Evolutionary conservation across 2,113 vertebrate genomes (phyloP).

Genomic region (Lipophrys pholis): DNA sequence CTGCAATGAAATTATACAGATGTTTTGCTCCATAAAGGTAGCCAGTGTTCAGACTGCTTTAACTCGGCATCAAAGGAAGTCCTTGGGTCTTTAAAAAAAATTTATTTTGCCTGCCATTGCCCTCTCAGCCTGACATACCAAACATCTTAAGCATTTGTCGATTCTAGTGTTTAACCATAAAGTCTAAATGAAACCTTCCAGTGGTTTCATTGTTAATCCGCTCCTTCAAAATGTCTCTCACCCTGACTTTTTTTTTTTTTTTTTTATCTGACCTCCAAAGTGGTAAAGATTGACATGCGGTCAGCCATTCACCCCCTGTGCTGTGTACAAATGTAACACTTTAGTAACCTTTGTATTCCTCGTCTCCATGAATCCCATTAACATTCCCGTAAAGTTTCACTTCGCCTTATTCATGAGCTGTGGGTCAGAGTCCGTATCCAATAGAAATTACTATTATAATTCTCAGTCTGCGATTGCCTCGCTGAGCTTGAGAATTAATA

Average conservation of each 20-base stretch:
- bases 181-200: neutral
- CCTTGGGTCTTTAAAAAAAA: neutral
- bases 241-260: conserved; percentile 11
- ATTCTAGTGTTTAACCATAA: neutral
- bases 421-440: conserved; percentile 49
- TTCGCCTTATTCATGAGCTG: conserved; percentile 54
- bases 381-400: conserved; percentile 46
- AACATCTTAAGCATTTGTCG: neutral
- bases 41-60: neutral
- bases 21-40: neutral
- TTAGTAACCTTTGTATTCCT: conserved; percentile 28
- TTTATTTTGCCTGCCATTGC: neutral
- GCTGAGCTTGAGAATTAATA: conserved; percentile 54
- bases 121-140: neutral
- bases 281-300: conserved; percentile 43
- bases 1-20: conserved; percentile 15
- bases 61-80: neutral
- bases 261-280: neutral
- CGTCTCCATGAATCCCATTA: conserved; percentile 44
- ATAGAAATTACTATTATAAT: conserved; percentile 44
- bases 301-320: conserved; percentile 35
- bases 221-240: neutral
- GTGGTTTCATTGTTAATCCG: neutral
- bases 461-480: conserved; percentile 43
- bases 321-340: conserved; percentile 47